Percentiles rank a stretch among this genome's conserved stretches.
These are phyloP conservation scores for Labroides dimidiatus DNA, from an alignment of 2,797 vertebrate species.

Conservation along the genomic window DNA sequence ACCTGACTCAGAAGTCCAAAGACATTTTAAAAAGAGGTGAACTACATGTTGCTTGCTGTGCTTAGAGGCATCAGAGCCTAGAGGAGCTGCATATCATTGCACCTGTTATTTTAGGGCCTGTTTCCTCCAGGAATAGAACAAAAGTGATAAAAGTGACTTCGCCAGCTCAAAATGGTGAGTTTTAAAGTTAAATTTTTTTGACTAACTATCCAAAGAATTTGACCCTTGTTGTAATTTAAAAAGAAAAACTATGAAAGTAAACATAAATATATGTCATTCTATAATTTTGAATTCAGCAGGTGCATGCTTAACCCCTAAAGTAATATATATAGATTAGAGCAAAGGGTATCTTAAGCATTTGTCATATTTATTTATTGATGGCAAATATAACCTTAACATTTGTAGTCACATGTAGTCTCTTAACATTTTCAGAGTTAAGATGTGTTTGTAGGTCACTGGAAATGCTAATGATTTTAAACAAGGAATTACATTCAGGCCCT, in stretches of 20 bases:
- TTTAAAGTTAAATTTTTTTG: background rate
- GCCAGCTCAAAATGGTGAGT: background rate
- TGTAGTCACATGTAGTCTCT: too few species aligned
- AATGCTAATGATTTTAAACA: conserved; percentile 29
- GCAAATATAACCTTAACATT: too few species aligned
- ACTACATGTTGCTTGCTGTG: background rate
- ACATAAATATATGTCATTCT: too few species aligned
- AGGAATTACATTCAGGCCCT: conserved; percentile 54
- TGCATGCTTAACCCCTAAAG: too few species aligned
- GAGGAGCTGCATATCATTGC: conserved; percentile 3
- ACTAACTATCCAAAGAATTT: background rate
- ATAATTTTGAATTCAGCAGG: too few species aligned
- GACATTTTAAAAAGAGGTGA: conserved; percentile 10
- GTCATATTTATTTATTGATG: too few species aligned
- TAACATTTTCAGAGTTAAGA: conserved; percentile 34
- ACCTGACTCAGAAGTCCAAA: conserved; percentile 21
- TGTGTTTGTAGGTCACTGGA: conserved; percentile 42
- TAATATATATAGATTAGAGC: too few species aligned
- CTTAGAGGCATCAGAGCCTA: background rate
- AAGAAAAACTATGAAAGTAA: too few species aligned
- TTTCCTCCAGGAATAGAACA: conserved; percentile 5
- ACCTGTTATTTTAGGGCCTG: background rate
- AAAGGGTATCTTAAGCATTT: too few species aligned
- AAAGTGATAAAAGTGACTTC: background rate
- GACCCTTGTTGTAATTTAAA: too few species aligned